Evolutionary conservation across 2,888 invertebrate genomes (phyloP).

Genomic region (Chloroclysta siterata): DNA sequence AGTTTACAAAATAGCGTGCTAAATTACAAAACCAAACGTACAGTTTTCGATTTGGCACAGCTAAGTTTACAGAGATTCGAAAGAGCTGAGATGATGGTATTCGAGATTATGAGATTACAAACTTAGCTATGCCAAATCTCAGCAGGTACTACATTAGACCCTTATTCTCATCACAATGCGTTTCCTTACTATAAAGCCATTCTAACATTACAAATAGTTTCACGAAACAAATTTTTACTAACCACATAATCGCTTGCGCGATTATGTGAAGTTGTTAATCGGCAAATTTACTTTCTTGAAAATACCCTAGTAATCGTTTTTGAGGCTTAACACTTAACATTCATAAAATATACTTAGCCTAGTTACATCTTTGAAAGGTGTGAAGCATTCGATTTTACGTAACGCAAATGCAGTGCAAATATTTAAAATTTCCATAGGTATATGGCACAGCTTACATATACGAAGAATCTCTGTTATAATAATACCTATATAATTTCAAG

Average conservation of each 20-base stretch:
- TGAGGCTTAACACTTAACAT: slow-evolving; percentile 51
- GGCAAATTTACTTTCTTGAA: slow-evolving; percentile 27
- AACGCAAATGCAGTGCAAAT: slow-evolving; percentile 52
- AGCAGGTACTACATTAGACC: slow-evolving; percentile 72
- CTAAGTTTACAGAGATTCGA: slow-evolving; percentile 52
- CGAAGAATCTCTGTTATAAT: slow-evolving; percentile 43
- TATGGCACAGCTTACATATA: slow-evolving; percentile 70
- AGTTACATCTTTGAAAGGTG: slow-evolving; percentile 52
- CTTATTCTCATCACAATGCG: slow-evolving; percentile 80
- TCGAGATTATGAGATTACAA: slow-evolving; percentile 49
- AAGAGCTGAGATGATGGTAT: slow-evolving; percentile 4
- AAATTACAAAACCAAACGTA: slow-evolving; percentile 63
- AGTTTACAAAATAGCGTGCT: slow-evolving; percentile 69
- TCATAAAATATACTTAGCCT: slow-evolving; percentile 58
- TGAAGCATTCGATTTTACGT: slow-evolving; percentile 46
- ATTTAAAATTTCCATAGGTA: slow-evolving; percentile 48
- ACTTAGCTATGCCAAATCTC: slow-evolving; percentile 72
- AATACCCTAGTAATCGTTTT: slow-evolving; percentile 20
- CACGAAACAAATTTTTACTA: slow-evolving; percentile 39
- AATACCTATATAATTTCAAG: slow-evolving; percentile 55
- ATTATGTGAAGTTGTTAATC: slow-evolving; percentile 23
- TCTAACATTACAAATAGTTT: slow-evolving; percentile 38
- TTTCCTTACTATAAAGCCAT: slow-evolving; percentile 67
- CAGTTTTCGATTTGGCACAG: slow-evolving; percentile 60
- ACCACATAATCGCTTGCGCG: slow-evolving; percentile 21